These are phyloP conservation scores for Caenorhabditis panamensis DNA, from an alignment of 2,888 invertebrate species.

Conservation along the genomic window DNA sequence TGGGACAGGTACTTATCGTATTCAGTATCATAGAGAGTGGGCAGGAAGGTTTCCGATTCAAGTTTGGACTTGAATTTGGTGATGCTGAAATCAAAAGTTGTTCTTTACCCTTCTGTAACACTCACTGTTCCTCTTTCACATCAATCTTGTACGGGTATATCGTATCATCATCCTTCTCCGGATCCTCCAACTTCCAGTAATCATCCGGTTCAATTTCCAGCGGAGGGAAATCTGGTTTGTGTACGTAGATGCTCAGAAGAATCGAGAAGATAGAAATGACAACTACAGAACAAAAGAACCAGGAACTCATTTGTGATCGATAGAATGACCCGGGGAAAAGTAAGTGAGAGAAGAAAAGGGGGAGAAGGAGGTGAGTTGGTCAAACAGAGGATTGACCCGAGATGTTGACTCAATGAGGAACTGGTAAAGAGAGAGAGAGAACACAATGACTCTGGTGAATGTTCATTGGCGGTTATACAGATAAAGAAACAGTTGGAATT, in stretches of 20 bases:
- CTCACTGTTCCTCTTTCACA: slow-evolving; percentile 24
- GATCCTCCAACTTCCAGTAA: slow-evolving; percentile 52
- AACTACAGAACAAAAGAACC: slow-evolving; percentile 42
- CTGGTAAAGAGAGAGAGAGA: background rate
- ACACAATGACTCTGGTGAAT: no score
- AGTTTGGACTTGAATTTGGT: slow-evolving; percentile 29
- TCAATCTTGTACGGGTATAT: slow-evolving; percentile 48
- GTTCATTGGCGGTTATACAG: no score
- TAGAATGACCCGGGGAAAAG: background rate
- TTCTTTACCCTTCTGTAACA: no score
- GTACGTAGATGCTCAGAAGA: slow-evolving; percentile 39
- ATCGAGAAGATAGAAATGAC: slow-evolving; percentile 45
- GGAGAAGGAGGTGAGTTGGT: slow-evolving; percentile 29
- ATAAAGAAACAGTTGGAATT: background rate
- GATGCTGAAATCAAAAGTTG: slow-evolving; percentile 22
- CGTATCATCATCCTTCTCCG: slow-evolving; percentile 55
- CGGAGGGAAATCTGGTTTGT: slow-evolving; percentile 44
- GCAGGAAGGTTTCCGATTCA: slow-evolving; percentile 23
- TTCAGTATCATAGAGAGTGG: slow-evolving; percentile 16
- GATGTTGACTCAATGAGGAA: slow-evolving; percentile 25
- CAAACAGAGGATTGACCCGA: slow-evolving; percentile 55
- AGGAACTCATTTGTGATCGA: slow-evolving; percentile 42
- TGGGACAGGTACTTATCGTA: slow-evolving; percentile 49
- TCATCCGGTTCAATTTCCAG: slow-evolving; percentile 54
- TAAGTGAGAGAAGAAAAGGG: background rate